Base-by-base conservation (phyloP, 2,797 vertebrate genomes). In the Astyanax mexicanus region DNA sequence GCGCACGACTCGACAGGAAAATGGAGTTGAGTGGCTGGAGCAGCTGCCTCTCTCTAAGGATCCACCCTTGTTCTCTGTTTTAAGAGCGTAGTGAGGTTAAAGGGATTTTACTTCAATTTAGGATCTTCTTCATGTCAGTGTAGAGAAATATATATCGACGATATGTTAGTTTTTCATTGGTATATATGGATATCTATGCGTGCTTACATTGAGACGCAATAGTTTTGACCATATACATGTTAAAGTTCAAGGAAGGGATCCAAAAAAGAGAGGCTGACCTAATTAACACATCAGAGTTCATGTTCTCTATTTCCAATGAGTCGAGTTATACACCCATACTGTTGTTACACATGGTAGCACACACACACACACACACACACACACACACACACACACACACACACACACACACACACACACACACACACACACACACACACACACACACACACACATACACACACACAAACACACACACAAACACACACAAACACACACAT, bases 231-330 rank as follows among this genome's bases (percentile, higher is more conserved):
- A 23, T 13, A 6, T 38, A 38, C 17, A 11, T 44, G 32, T 21
- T 21, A 57, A 51, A 49, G 0, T 25, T 52, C 5, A 5, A 35
- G 17, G 12, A 74, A 29, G 6, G 44, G 19, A 32, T 10, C 23
- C 35, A 19, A n/a, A 0, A 42, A 47, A 72, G 55, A 76, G 71
- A 69, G 61, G 71, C 47, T 1, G 17, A 61, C 66, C 23, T 1
- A 65, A 61, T 37, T n/a, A 2, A 1, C 9, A 40, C 12, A 10
- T 38, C n/a, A 42, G 58, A 1, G 0, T 19, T 37, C 42, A 66
- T 23, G 3, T 51, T 70, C 77, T 67, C 49, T 52, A 47, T 72
- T 71, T 40, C 78, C 70, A 49, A 78, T 65, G 75, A 21, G 49
- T 79, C 62, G 75, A 21, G 15, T 70, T 23, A 15, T 44, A 55